Evolutionary conservation across 2,888 invertebrate species (phyloP).

Genomic region (Euzetes globulus): DNA sequence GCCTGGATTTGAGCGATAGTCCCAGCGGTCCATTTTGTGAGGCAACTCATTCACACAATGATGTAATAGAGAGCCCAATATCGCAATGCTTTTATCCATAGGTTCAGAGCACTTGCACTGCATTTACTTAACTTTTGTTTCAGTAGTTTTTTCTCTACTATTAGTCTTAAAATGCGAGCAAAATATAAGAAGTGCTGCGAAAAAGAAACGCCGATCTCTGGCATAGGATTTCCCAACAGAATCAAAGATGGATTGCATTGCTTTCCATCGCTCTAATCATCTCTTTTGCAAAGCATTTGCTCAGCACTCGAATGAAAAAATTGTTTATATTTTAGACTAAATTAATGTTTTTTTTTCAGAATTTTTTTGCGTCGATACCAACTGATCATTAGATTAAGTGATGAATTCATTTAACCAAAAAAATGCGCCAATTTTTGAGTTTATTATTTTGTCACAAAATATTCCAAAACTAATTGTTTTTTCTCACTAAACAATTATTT

Average conservation of each 20-base stretch:
- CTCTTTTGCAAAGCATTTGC: constrained; percentile 20
- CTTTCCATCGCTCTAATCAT: constrained; percentile 25
- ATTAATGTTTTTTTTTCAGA: neutral
- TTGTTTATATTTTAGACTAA: constrained; percentile 2
- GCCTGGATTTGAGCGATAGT: constrained; percentile 18
- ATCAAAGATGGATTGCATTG: constrained; percentile 31
- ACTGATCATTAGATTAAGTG: constrained; percentile 11
- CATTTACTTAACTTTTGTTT: constrained; percentile 24
- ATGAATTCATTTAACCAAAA: neutral
- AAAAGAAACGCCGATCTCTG: constrained; percentile 17
- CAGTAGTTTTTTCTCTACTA: neutral
- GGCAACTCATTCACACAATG: constrained; percentile 9
- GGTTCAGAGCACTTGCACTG: constrained; percentile 9
- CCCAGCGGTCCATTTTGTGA: constrained; percentile 18
- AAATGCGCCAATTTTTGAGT: neutral
- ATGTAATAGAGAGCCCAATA: constrained; percentile 14
- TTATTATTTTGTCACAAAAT: too few species aligned
- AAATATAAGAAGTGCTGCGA: neutral
- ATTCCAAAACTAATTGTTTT: too few species aligned
- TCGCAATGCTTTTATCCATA: constrained; percentile 8
- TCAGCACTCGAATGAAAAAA: neutral
- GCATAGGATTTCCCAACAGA: constrained; percentile 17
- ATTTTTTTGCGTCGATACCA: neutral
- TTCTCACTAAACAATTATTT: too few species aligned
- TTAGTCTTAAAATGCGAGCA: neutral